These are phyloP conservation scores for Atta cephalotes DNA, from an alignment of 1,140 invertebrate species.

Conservation along the genomic window DNA sequence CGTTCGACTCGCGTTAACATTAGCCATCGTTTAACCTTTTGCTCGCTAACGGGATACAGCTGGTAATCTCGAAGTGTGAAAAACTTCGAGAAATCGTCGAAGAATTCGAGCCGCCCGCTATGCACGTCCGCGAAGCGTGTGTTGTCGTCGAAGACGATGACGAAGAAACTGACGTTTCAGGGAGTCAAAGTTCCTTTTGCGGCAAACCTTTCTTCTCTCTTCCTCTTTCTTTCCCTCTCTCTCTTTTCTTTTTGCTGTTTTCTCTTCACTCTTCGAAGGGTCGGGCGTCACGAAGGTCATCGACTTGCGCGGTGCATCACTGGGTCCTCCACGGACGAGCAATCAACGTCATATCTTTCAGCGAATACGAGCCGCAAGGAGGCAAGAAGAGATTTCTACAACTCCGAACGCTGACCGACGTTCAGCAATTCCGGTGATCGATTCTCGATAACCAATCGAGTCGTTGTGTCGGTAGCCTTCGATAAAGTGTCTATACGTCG, in stretches of 20 bases:
- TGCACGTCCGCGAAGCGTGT: conserved; percentile 30
- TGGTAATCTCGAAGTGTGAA: conserved; percentile 52
- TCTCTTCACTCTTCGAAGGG: conserved; percentile 37
- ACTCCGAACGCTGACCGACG: conserved; percentile 61
- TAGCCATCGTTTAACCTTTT: conserved; percentile 50
- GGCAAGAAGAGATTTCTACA: conserved; percentile 70
- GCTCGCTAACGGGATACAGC: conserved; percentile 41
- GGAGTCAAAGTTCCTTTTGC: conserved; percentile 63
- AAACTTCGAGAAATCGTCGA: conserved; percentile 50
- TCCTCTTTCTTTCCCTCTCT: background rate
- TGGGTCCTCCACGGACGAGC: conserved; percentile 69
- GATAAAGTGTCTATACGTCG: conserved; percentile 70
- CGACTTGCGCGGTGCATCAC: conserved; percentile 71
- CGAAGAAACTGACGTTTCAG: conserved; percentile 59
- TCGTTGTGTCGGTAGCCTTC: conserved; percentile 67
- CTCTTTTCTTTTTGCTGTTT: conserved; percentile 20
- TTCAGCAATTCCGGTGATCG: conserved; percentile 67
- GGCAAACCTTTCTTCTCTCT: conserved; percentile 46
- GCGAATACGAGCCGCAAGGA: conserved; percentile 50
- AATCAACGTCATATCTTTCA: conserved; percentile 79
- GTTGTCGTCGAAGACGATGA: conserved; percentile 45
- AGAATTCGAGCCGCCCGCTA: conserved; percentile 60
- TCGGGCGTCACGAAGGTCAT: conserved; percentile 67
- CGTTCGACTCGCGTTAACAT: conserved; percentile 48
- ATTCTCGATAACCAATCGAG: conserved; percentile 75